Conservation (phyloP, 2,113 vertebrate genomes). For the Himantopus leucocephalus region DNA sequence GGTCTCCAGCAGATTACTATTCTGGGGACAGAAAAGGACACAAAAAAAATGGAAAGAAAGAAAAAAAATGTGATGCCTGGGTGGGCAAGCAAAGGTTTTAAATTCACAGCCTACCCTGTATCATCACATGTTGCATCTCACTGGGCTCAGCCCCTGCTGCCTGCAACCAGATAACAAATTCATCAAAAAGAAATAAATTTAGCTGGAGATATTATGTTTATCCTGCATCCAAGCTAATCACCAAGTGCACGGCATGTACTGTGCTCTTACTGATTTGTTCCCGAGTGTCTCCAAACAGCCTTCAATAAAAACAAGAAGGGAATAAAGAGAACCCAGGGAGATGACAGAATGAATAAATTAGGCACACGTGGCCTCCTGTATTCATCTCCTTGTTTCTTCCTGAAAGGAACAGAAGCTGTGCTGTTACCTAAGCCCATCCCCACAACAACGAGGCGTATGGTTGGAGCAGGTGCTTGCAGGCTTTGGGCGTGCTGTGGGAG, state of each 20-base stretch:
- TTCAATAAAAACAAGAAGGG: neutral
- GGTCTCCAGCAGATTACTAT: neutral
- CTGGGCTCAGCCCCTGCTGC: neutral
- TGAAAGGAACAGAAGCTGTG: neutral
- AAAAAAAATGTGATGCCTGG: neutral
- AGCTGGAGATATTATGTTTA: neutral
- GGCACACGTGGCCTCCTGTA: neutral
- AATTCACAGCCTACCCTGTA: neutral
- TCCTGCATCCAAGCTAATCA: slow-evolving; percentile 3
- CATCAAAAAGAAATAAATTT: neutral
- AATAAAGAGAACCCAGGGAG: neutral
- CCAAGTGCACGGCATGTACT: neutral
- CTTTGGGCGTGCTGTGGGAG: neutral
- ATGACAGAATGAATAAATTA: slow-evolving; percentile 7
- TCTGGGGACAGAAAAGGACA: neutral
- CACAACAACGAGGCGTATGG: neutral
- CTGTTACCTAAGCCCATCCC: neutral
- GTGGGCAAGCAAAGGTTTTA: neutral
- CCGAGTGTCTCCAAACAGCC: slow-evolving; percentile 5
- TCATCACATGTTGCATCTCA: neutral
- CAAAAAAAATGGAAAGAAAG: neutral
- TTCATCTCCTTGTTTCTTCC: neutral
- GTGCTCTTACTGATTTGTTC: neutral
- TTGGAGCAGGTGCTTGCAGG: neutral
- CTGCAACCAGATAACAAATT: neutral